These are phyloP conservation scores for Callipepla californica DNA, from an alignment of 2,113 vertebrate species.

Conservation along the genomic window DNA sequence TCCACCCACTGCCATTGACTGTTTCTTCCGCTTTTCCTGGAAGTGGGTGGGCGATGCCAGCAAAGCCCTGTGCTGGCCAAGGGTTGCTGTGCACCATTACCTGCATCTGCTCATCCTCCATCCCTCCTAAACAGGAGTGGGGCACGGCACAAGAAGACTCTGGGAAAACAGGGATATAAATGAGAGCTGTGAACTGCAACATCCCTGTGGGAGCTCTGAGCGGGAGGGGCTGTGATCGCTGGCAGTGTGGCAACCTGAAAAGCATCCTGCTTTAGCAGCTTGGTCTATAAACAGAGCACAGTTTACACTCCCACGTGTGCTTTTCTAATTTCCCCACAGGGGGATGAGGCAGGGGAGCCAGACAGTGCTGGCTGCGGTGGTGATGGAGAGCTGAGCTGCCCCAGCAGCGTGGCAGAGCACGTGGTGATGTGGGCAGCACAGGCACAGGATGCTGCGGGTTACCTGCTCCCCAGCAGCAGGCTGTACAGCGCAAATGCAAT, in stretches of 20 bases:
- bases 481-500: not conserved
- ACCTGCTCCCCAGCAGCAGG: not conserved
- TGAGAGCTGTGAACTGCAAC: not conserved
- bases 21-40: not conserved
- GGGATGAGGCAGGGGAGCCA: not conserved
- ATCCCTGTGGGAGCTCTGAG: not conserved
- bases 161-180: not conserved
- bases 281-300: accelerated
- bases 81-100: not conserved
- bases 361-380: not conserved
- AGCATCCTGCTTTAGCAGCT: not conserved
- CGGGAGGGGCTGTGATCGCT: not conserved
- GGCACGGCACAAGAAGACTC: not conserved
- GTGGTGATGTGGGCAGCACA: accelerated
- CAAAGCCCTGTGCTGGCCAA: not conserved
- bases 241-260: not conserved
- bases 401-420: accelerated
- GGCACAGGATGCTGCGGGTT: not conserved
- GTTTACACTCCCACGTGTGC: not conserved
- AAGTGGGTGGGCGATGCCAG: not conserved
- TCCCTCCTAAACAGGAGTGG: not conserved
- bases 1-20: not conserved
- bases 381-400: not conserved
- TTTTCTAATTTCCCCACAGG: not conserved
- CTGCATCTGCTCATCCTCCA: not conserved